Evolutionary conservation across 2,113 vertebrate species (phyloP).

Genomic region (Xenopus laevis): DNA sequence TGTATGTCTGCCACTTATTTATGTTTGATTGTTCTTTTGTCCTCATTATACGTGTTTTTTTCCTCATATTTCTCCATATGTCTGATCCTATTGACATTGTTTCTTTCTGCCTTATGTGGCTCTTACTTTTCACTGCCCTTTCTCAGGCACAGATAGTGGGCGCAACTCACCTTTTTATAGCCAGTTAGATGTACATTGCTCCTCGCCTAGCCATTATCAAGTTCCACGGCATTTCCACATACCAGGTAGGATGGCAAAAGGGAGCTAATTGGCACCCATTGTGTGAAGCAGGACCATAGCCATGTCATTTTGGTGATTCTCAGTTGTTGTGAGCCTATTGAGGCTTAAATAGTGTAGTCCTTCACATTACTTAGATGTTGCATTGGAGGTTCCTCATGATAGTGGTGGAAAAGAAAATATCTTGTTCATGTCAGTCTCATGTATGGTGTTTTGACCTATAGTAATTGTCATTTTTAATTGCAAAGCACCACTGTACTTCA

Average conservation of each 20-base stretch:
- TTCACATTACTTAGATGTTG: too few relatives aligned
- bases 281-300: too few relatives aligned
- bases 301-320: too few relatives aligned
- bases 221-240: constrained; percentile 98
- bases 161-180: constrained; percentile 96
- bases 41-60: constrained; percentile 1
- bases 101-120: constrained; percentile 62
- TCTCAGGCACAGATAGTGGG: constrained; percentile 92
- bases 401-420: too few relatives aligned
- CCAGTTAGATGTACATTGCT: constrained; percentile 90
- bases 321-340: too few relatives aligned
- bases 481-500: too few relatives aligned
- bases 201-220: constrained; percentile 93
- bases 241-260: constrained; percentile 86
- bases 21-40: constrained; percentile 42
- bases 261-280: constrained; percentile 4
- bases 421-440: too few relatives aligned
- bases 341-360: too few relatives aligned
- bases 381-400: too few relatives aligned
- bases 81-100: constrained; percentile 40
- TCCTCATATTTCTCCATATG: neutral
- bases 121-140: constrained; percentile 63
- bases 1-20: neutral
- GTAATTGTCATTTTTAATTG: too few relatives aligned
- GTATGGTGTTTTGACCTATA: too few relatives aligned